Evolutionary conservation across 2,797 vertebrate species (phyloP).

Genomic region (Ceyx erithaca): DNA sequence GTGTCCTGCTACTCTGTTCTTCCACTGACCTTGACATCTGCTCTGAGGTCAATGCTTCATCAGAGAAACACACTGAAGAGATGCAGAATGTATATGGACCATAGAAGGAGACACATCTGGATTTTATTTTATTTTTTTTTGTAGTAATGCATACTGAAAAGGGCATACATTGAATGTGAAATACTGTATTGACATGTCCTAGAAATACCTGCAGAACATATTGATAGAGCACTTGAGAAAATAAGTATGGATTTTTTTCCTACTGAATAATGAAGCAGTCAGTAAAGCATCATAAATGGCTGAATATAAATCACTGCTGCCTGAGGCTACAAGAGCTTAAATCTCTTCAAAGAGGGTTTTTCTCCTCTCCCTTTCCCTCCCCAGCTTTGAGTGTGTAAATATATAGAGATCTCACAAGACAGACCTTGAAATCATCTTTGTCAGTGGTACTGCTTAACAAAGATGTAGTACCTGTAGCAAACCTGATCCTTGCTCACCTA

Average conservation of each 20-base stretch:
- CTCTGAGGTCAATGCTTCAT: background rate
- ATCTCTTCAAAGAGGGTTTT: conserved; percentile 6
- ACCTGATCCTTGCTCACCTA: background rate
- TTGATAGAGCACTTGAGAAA: conserved; percentile 18
- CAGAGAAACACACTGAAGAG: background rate
- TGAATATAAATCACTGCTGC: conserved; percentile 50
- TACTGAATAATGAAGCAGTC: conserved; percentile 54
- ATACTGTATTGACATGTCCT: background rate
- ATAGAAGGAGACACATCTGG: background rate
- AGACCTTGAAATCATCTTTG: background rate
- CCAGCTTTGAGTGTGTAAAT: background rate
- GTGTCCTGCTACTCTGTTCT: background rate
- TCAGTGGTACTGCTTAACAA: background rate
- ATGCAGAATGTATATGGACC: background rate
- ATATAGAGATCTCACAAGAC: background rate
- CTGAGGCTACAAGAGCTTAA: conserved; percentile 10
- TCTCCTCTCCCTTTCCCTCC: background rate
- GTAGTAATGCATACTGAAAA: background rate
- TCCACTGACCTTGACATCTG: background rate
- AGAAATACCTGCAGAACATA: conserved; percentile 36
- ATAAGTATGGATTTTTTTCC: conserved; percentile 53
- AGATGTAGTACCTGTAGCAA: background rate
- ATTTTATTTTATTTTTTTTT: background rate
- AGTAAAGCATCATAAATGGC: conserved; percentile 54
- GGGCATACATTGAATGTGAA: background rate